These are phyloP conservation scores for Hydropsyche betteni DNA, from an alignment of 2,888 invertebrate species.

Conservation along the genomic window DNA sequence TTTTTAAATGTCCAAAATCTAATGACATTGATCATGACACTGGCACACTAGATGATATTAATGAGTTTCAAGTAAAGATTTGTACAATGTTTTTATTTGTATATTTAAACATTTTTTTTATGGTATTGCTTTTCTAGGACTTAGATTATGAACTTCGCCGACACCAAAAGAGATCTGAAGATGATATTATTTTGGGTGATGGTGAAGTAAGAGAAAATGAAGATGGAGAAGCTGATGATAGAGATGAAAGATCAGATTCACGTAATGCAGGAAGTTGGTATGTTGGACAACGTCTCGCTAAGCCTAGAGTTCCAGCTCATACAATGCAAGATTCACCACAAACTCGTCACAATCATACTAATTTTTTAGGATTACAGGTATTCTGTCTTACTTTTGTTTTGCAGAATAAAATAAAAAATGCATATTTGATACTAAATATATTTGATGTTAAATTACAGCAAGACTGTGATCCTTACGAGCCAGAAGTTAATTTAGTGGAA, in stretches of 20 bases:
- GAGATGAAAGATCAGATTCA: conserved; percentile 54
- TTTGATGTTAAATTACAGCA: conserved; percentile 52
- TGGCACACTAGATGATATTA: conserved; percentile 59
- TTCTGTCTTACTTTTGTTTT: neutral
- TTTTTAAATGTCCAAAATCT: conserved; percentile 83
- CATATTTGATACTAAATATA: neutral
- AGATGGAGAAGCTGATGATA: conserved; percentile 53
- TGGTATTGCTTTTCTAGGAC: conserved; percentile 62
- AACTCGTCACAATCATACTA: conserved; percentile 67
- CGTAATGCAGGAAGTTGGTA: conserved; percentile 73
- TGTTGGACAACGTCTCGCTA: conserved; percentile 77
- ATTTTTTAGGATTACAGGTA: conserved; percentile 68
- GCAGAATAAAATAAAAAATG: neutral
- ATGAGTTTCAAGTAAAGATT: conserved; percentile 62
- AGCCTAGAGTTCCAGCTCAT: conserved; percentile 57
- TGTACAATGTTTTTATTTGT: too few relatives aligned
- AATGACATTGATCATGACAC: conserved; percentile 67
- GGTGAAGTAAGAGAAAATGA: conserved; percentile 55
- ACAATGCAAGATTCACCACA: conserved; percentile 66
- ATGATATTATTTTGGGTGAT: conserved; percentile 58
- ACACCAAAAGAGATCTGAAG: conserved; percentile 69
- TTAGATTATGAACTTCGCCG: conserved; percentile 81
- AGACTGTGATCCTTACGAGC: conserved; percentile 64
- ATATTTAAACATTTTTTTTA: conserved; percentile 27
- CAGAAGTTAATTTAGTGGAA: conserved; percentile 69